Percentiles rank a stretch among this genome's conserved stretches.
These are phyloP conservation scores for Callosobruchus maculatus DNA, from an alignment of 2,888 invertebrate species.

Conservation along the genomic window DNA sequence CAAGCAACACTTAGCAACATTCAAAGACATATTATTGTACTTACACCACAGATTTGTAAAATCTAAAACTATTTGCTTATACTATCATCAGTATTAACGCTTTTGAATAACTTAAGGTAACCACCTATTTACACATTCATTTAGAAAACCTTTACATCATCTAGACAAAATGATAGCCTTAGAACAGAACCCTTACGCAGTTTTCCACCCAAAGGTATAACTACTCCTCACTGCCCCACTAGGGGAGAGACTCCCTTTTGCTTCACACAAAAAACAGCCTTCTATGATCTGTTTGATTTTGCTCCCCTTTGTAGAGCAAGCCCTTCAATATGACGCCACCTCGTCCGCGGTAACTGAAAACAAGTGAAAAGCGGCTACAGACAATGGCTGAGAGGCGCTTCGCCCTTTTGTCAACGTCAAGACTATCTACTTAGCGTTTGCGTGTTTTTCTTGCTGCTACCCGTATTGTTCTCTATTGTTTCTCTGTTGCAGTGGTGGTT, in stretches of 20 bases:
- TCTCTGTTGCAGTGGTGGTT: background rate
- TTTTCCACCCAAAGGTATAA: background rate
- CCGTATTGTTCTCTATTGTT: background rate
- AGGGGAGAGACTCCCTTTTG: background rate
- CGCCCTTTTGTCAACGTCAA: conserved; percentile 15
- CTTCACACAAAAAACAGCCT: background rate
- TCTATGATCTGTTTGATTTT: background rate
- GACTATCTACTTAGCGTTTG: conserved; percentile 12
- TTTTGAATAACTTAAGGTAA: too few species aligned
- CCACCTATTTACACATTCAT: too few species aligned
- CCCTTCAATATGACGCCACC: background rate
- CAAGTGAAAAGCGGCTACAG: conserved; percentile 8
- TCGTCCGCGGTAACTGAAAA: background rate
- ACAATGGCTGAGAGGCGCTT: conserved; percentile 10
- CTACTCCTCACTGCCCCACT: background rate
- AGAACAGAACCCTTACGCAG: too few species aligned
- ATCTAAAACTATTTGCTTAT: too few species aligned
- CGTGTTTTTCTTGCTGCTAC: background rate
- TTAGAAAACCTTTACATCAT: too few species aligned
- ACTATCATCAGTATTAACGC: too few species aligned
- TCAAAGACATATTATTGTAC: too few species aligned
- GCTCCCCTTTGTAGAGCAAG: background rate
- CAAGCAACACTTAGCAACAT: too few species aligned
- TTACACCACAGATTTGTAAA: too few species aligned
- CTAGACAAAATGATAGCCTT: too few species aligned